phyloP scores from a whole-genome alignment of 1,140 invertebrate genomes.

The Drosophila ananassae region DNA sequence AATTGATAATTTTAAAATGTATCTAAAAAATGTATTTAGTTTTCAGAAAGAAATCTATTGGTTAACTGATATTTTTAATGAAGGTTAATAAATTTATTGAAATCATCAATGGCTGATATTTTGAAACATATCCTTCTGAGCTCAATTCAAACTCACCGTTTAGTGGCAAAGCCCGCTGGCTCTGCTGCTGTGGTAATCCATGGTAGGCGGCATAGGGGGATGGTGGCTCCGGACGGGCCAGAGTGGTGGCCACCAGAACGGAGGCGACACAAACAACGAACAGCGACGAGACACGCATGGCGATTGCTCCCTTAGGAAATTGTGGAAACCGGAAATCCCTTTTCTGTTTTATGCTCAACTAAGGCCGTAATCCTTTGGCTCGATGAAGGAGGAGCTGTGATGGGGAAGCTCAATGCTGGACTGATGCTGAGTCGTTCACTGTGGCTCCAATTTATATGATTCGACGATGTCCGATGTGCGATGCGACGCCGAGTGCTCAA shows the following conservation, averaged over 20 bases:
- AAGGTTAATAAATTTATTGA: too few species aligned
- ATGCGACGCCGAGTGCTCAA: constrained; percentile 54
- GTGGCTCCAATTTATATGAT: constrained; percentile 69
- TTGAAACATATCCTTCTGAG: neutral
- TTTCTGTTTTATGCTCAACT: neutral
- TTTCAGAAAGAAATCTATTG: too few species aligned
- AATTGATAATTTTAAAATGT: too few species aligned
- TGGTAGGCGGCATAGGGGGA: constrained; percentile 86
- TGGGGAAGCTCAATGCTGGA: constrained; percentile 66
- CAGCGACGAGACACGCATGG: constrained; percentile 81
- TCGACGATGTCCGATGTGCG: constrained; percentile 49
- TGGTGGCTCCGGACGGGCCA: constrained; percentile 86
- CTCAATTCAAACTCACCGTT: constrained; percentile 64
- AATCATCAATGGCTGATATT: neutral
- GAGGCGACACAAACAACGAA: constrained; percentile 84
- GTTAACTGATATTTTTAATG: too few species aligned
- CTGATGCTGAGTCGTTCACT: constrained; percentile 55
- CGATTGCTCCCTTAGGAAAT: constrained; percentile 8
- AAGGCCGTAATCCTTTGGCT: constrained; percentile 71
- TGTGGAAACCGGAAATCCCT: constrained; percentile 50
- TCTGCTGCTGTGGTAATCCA: constrained; percentile 84
- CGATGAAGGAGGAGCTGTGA: constrained; percentile 36
- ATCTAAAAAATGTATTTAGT: too few species aligned
- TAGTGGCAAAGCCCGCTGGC: constrained; percentile 66
- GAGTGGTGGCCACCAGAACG: constrained; percentile 83